phyloP scores from a whole-genome alignment of 2,888 invertebrate species.

The Yponomeuta sedellus region DNA sequence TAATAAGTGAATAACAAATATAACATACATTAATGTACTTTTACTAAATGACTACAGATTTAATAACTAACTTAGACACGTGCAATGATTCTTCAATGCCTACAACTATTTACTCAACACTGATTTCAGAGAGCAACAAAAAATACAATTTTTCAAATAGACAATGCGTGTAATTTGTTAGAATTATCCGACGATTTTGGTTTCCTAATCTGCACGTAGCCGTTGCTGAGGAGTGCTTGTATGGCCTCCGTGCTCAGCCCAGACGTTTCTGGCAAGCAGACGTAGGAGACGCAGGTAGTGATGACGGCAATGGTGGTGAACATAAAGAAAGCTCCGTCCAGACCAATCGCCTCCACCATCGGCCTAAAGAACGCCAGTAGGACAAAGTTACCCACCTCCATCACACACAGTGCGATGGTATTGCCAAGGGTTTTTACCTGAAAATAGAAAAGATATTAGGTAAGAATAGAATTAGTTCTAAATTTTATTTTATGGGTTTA shows the following conservation, averaged over 20 bases:
- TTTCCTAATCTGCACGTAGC: not conserved
- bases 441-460: not conserved
- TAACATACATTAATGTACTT: too few species aligned
- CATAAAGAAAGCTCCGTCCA: slow-evolving; percentile 44
- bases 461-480: too few species aligned
- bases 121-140: too few species aligned
- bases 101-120: too few species aligned
- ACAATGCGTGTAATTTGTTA: not conserved
- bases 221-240: not conserved
- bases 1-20: too few species aligned
- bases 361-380: slow-evolving; percentile 31
- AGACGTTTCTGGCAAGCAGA: slow-evolving; percentile 51
- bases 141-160: too few species aligned
- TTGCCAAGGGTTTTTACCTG: slow-evolving; percentile 37
- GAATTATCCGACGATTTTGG: not conserved
- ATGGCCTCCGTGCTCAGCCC: slow-evolving; percentile 27
- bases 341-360: slow-evolving; percentile 32
- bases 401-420: slow-evolving; percentile 23
- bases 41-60: too few species aligned
- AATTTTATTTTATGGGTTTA: too few species aligned
- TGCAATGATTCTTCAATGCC: too few species aligned
- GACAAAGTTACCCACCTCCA: slow-evolving; percentile 32
- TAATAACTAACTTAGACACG: too few species aligned
- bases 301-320: slow-evolving; percentile 35
- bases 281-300: slow-evolving; percentile 31